Evolutionary conservation across 1,140 invertebrate species (phyloP).

Genomic region (Charaxes varanes): DNA sequence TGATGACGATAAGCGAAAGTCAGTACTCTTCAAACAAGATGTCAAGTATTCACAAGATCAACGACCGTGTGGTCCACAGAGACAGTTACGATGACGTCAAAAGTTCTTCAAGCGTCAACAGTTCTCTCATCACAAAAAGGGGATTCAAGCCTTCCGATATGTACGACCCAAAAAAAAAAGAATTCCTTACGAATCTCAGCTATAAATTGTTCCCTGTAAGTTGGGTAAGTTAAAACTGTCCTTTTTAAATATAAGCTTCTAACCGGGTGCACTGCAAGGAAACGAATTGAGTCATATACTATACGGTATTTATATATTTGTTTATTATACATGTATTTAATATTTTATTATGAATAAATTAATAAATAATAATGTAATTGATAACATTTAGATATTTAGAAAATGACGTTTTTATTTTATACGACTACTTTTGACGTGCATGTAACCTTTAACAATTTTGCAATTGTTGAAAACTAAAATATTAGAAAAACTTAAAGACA

Average conservation of each 20-base stretch:
- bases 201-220: constrained; percentile 85
- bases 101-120: constrained; percentile 64
- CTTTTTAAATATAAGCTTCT: constrained; percentile 45
- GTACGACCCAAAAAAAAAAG: constrained; percentile 85
- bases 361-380: not conserved
- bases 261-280: constrained; percentile 46
- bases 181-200: constrained; percentile 86
- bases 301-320: constrained; percentile 28
- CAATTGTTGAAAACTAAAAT: too few species aligned
- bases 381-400: too few species aligned
- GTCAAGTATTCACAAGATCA: constrained; percentile 68
- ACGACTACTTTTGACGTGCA: too few species aligned
- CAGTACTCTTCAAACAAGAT: constrained; percentile 70
- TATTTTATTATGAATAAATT: too few species aligned
- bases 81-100: constrained; percentile 68
- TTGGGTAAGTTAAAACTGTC: constrained; percentile 77
- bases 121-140: constrained; percentile 72
- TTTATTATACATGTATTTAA: too few species aligned
- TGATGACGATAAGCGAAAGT: constrained; percentile 74
- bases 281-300: constrained; percentile 26
- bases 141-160: constrained; percentile 90
- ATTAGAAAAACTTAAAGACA: not conserved
- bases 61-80: constrained; percentile 65
- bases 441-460: too few species aligned
- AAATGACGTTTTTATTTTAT: too few species aligned